phyloP scores from a whole-genome alignment of 2,113 vertebrate genomes.

The Sakesphorus luctuosus region DNA sequence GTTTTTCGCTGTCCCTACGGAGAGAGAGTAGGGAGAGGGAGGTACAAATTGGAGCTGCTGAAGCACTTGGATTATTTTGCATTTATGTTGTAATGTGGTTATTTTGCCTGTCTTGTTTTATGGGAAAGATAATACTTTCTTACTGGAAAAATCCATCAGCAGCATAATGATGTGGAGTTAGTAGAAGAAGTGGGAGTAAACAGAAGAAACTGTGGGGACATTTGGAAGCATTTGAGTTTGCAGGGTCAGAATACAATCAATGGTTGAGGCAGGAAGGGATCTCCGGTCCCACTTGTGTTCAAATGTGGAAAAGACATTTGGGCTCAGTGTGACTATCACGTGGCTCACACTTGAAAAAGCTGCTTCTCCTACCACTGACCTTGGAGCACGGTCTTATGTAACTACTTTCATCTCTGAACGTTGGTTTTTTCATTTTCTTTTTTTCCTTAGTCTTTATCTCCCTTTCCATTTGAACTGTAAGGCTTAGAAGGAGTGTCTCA shows the following conservation, averaged over 20 bases:
- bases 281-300: background rate
- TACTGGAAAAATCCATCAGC: background rate
- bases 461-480: background rate
- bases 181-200: background rate
- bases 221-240: background rate
- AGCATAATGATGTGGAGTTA: background rate
- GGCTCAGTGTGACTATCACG: fast-evolving
- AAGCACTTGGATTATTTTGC: background rate
- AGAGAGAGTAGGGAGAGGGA: background rate
- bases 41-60: background rate
- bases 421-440: background rate
- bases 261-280: background rate
- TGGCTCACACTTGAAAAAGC: background rate
- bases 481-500: background rate
- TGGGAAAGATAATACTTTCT: background rate
- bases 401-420: background rate
- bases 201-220: fast-evolving
- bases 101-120: background rate
- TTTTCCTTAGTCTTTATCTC: background rate
- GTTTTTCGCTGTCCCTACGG: background rate
- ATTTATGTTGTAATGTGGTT: background rate
- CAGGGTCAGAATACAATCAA: background rate
- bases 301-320: background rate
- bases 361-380: background rate
- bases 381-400: background rate